These are phyloP conservation scores for Lithophane leautieri DNA, from an alignment of 2,888 invertebrate genomes.

Conservation along the genomic window DNA sequence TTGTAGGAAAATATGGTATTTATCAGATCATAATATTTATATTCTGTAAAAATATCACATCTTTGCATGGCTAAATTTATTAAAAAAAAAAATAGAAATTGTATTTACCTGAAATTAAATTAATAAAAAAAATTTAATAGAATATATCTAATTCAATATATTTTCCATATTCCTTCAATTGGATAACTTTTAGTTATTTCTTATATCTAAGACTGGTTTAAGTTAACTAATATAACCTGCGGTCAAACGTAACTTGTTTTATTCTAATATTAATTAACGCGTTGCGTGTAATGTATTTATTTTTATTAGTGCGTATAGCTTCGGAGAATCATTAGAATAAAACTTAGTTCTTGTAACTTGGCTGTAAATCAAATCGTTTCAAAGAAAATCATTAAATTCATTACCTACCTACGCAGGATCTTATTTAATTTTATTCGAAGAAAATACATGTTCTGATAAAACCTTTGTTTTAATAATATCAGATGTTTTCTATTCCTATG, in stretches of 20 bases:
- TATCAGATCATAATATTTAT: too few species aligned
- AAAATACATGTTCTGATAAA: background rate
- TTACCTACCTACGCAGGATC: background rate
- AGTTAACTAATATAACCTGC: slow-evolving; percentile 15
- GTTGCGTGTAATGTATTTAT: slow-evolving; percentile 3
- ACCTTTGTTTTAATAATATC: too few species aligned
- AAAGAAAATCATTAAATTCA: background rate
- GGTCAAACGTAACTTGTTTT: slow-evolving; percentile 38
- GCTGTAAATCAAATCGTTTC: slow-evolving; percentile 3
- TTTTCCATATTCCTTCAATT: background rate
- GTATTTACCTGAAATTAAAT: background rate
- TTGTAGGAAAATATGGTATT: too few species aligned
- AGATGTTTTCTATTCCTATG: too few species aligned
- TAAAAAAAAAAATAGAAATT: too few species aligned
- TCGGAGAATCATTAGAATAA: slow-evolving; percentile 22
- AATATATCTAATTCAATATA: too few species aligned
- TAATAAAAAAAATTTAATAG: too few species aligned
- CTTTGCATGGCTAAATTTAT: too few species aligned
- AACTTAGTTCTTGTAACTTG: slow-evolving; percentile 14
- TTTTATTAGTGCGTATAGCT: slow-evolving; percentile 28
- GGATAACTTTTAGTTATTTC: background rate
- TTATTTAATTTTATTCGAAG: background rate
- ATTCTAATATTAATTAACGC: slow-evolving; percentile 29
- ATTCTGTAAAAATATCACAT: too few species aligned
- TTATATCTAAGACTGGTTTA: background rate